Percentiles rank a stretch among this genome's conserved stretches.
phyloP scores from a whole-genome alignment of 2,113 vertebrate genomes.

The Mystacornis crossleyi region DNA sequence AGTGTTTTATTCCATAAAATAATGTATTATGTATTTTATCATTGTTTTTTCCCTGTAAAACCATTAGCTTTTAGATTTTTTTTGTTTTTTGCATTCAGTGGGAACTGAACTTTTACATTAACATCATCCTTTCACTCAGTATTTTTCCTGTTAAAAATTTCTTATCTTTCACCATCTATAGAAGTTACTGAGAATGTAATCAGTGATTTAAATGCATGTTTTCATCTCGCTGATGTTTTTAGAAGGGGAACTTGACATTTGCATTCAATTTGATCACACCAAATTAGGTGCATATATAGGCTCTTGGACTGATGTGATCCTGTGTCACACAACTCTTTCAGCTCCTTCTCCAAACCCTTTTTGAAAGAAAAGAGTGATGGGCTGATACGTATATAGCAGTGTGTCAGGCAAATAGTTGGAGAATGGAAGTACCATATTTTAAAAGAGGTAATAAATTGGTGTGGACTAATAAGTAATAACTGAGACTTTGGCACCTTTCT shows the following conservation, averaged over 20 bases:
- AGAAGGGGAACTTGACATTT: neutral
- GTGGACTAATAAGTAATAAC: slow-evolving; percentile 62
- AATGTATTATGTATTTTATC: neutral
- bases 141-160: neutral
- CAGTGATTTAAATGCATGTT: neutral
- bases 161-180: neutral
- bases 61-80: neutral
- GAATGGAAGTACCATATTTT: slow-evolving; percentile 33
- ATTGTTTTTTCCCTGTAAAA: neutral
- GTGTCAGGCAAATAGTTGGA: neutral
- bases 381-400: neutral
- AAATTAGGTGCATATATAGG: neutral
- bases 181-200: neutral
- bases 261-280: neutral
- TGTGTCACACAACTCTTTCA: neutral
- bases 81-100: neutral
- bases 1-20: neutral
- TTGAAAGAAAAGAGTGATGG: neutral
- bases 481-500: slow-evolving; percentile 56
- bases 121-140: neutral
- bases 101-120: neutral
- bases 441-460: slow-evolving; percentile 62
- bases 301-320: neutral
- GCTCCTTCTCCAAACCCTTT: neutral
- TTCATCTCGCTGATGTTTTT: neutral